These are phyloP conservation scores for Florisuga fusca DNA, from an alignment of 2,797 vertebrate genomes.

Conservation along the genomic window DNA sequence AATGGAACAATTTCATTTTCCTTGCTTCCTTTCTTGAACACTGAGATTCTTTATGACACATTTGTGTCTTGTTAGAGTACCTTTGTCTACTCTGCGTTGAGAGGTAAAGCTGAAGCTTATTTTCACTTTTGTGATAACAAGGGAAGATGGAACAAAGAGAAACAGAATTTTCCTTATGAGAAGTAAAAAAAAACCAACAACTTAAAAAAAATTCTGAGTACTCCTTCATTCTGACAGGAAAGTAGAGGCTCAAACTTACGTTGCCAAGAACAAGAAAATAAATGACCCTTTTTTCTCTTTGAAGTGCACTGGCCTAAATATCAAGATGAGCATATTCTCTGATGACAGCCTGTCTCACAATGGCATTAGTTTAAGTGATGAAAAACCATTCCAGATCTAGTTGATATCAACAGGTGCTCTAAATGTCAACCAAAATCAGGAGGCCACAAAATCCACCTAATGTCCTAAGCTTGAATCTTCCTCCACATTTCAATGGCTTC, in stretches of 20 bases:
- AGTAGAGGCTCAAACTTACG: neutral
- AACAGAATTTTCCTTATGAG: neutral
- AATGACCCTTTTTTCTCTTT: slow-evolving; percentile 30
- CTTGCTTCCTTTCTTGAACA: neutral
- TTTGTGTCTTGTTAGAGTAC: neutral
- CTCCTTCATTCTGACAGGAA: slow-evolving; percentile 13
- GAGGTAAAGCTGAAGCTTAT: neutral
- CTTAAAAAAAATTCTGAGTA: neutral
- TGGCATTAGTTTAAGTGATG: neutral
- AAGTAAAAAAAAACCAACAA: neutral
- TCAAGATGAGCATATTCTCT: neutral
- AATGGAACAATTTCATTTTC: neutral
- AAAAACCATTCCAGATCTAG: neutral
- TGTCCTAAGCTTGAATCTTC: neutral
- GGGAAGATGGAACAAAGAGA: neutral
- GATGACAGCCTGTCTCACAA: neutral
- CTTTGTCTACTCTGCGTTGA: neutral
- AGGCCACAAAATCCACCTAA: neutral
- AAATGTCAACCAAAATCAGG: neutral
- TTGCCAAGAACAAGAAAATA: slow-evolving; percentile 13
- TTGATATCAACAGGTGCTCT: neutral
- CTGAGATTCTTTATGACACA: neutral
- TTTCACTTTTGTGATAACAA: neutral
- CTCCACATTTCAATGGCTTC: neutral
- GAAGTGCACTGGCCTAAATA: slow-evolving; percentile 31